Conservation (phyloP, 2,113 vertebrate species). For the Parus major region DNA sequence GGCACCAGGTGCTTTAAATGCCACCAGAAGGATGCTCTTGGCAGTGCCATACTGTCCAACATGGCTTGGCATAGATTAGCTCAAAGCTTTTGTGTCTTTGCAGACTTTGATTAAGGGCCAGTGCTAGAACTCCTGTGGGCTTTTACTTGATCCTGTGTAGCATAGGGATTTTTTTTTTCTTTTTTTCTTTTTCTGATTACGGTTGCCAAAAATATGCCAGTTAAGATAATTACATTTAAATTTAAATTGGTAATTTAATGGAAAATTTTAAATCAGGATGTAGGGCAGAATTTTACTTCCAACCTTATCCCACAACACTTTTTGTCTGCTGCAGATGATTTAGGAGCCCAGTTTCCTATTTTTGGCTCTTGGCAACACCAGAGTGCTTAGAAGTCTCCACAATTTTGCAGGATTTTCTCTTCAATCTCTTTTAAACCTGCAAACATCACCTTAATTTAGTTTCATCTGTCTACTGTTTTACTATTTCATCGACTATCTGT, state of each 20-base stretch:
- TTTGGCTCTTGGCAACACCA: neutral
- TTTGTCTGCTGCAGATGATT: constrained; percentile 42
- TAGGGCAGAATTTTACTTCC: constrained; percentile 28
- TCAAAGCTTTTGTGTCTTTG: constrained; percentile 76
- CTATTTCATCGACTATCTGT: neutral
- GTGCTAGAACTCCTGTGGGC: constrained; percentile 74
- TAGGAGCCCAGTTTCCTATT: neutral
- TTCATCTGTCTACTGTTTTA: neutral
- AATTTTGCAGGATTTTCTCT: neutral
- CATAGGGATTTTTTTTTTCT: neutral
- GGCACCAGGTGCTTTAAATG: constrained; percentile 80
- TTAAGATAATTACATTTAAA: constrained; percentile 79
- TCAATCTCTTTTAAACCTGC: neutral
- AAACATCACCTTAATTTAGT: neutral
- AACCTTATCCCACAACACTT: constrained; percentile 18
- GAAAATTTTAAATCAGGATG: constrained; percentile 64
- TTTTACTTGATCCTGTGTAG: constrained; percentile 71
- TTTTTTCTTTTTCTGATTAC: constrained; percentile 43
- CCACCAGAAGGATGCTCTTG: constrained; percentile 80
- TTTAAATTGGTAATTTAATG: constrained; percentile 81
- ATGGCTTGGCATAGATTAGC: constrained; percentile 76
- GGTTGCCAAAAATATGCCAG: constrained; percentile 77
- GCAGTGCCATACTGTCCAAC: constrained; percentile 72
- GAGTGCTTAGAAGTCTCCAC: neutral
- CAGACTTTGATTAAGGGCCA: constrained; percentile 81